Conservation (phyloP, 2,888 invertebrate genomes). For the Lycophotia porphyrea region DNA sequence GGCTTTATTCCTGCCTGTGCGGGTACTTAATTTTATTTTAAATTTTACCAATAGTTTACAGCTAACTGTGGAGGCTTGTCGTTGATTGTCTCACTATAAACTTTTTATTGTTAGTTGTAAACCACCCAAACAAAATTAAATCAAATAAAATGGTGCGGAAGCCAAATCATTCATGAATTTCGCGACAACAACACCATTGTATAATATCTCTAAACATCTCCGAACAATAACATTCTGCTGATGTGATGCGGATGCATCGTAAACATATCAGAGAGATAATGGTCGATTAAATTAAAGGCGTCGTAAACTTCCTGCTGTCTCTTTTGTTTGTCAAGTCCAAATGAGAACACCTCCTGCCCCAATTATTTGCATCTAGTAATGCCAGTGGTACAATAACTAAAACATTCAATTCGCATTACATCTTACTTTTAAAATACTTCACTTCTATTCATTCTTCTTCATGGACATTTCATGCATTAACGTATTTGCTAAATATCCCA, state of each 20-base stretch:
- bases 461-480: not conserved
- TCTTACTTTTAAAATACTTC: not conserved
- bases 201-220: constrained; percentile 11
- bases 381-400: not conserved
- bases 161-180: constrained; percentile 2
- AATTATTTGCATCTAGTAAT: not conserved
- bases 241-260: not conserved
- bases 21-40: no score
- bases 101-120: no score
- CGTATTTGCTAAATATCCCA: constrained; percentile 7
- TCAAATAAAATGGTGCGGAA: no score
- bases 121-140: no score
- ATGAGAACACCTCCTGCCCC: not conserved
- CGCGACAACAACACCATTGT: constrained; percentile 21
- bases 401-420: constrained; percentile 1
- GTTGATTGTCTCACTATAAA: no score
- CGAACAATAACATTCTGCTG: constrained; percentile 26
- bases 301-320: not conserved
- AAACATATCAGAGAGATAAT: constrained; percentile 11
- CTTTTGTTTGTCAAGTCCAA: not conserved
- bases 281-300: not conserved
- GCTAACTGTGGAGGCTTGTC: no score
- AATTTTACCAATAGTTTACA: no score
- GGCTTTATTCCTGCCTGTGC: no score
- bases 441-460: not conserved